Base-by-base conservation (phyloP, 2,888 invertebrate genomes). In the Polyploca ridens region DNA sequence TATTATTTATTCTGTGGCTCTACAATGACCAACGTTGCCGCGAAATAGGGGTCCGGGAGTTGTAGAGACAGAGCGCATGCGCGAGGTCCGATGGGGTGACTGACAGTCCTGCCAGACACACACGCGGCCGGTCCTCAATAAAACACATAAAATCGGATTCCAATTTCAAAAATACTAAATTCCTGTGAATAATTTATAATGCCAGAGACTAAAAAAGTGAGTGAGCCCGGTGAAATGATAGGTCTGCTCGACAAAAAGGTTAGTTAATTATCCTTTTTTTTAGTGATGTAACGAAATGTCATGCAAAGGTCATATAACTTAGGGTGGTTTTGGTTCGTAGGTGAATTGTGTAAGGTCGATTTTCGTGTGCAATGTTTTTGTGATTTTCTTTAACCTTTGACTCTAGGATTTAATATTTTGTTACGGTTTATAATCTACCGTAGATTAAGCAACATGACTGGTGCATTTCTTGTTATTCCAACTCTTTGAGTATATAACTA, bases 161-260 rank as follows among this genome's bases (percentile, higher is more conserved):
- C 67, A 65, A 70, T 69, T 73, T 70, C 69, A 66, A 69, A 73
- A 67, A 64, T 49, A 65, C 66, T 62, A 66, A 1, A 35, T 66
- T 68, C 65, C 68, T 62, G 61, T 54, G 59, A 65, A 60, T 66
- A 70, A 64, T 33, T 63, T 58, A 82, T 74, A 75, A 94, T 93
- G 91, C 68, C 78, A 1, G 87, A 86, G 33, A 66, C 69, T 14
- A 90, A 85, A 62, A 82, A 81, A 66, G 67, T 71, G 63, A 65
- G 69, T 33, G 84, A 87, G 68, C 82, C 86, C 0, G 85, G 85
- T 0, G 93, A 94, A 74, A 92, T 85, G 5, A 90, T 93, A 60
- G 86, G 87, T 64, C 75, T 94, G 33, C 78, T 94, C 58, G 90
- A 92, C 27, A 89, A 89, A 78, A 93, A 91, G 90, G 93, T 93